Base-by-base conservation (phyloP, 2,888 invertebrate genomes). In the Autographa gamma region DNA sequence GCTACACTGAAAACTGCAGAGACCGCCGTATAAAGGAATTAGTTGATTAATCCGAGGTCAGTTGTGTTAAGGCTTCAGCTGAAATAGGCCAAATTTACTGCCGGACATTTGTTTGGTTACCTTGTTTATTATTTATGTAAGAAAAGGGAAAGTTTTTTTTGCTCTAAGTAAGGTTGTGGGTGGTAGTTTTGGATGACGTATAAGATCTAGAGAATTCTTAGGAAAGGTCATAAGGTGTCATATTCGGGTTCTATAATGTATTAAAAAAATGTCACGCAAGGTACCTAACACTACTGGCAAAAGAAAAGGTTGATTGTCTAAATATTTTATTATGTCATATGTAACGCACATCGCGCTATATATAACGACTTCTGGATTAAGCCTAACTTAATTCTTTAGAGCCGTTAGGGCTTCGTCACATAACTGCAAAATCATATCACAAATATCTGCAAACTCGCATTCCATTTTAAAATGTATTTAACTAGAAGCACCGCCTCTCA, bases 41-140 rank as follows among this genome's bases (percentile, higher is more conserved):
- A 87, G 82, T 77, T 81, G 80, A 84, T 83, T 88, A 86, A 88
- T 86, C 86, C 88, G 82, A 76, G 79, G 78, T 74, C 81, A 66
- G 31, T 74, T 66, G 38, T 2, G 74, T 70, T 88, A 87, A 11
- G 88, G 89, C 85, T 89, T 89, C 88, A 66, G 56, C 73, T 77
- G 74, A 85, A 84, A 87, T 80, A 83, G 86, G 85, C 81, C 83
- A 85, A 81, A 83, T 80, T 78, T 60, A 63, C 74, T 71, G 56
- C 8, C 63, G 59, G 61, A 71, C 66, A 71, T 61, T 34, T 16
- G 38, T 63, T 38, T 60, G 31, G 31, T 25, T n/a, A 48, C 25
- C 3, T 34, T 31, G n/a, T 60, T 69, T 60, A 43, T 25, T 54
- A 25, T 58, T 25, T 16, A 59, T 25, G 32, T 59, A 16, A 56